Base-by-base conservation (phyloP, 2,113 vertebrate genomes). In the Varanus salvator region DNA sequence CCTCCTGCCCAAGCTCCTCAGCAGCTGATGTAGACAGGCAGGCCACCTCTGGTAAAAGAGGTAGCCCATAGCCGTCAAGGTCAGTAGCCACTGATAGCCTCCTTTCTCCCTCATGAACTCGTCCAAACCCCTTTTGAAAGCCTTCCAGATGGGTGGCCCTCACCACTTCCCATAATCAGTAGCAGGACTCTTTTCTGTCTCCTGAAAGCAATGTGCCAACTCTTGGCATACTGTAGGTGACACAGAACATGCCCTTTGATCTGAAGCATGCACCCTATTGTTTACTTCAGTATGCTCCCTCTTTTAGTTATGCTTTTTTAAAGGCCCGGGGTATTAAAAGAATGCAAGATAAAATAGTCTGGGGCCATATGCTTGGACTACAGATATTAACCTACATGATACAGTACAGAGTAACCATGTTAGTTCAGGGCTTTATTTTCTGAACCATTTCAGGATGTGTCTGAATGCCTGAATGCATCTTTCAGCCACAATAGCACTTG, bases 391-490 rank as follows among this genome's bases (percentile, higher is more conserved):
- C 60, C 91, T 64, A 15, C 93, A 90, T 85, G 85, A 78, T 90
- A 94, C 12, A 93, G 84, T 75, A 88, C 88, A 85, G 93, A 92
- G 71, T 77, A 34, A 52, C 50, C 9, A 12, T 23, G 11, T 27
- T 64, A 54, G 93, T 89, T 91, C 93, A 92, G 54, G 84, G 84
- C 75, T 93, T 90, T 94, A 75, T 91, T 93, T 92, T 91, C 85
- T 91, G 88, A 93, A 80, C 71, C 92, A 3, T 92, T 92, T 84
- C 95, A 93, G 92, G 87, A 93, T 87, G 87, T 91, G 90, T 90
- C 88, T 87, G 89, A 92, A 84, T 94, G 92, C 93, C 76, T 93
- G 91, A 93, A 92, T 90, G 88, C 90, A 91, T 91, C 90, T 93
- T 93, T 92, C 85, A 93, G 82, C 83, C 83, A 38, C 54, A 92